Evolutionary conservation across 1,140 invertebrate species (phyloP), one percentile per base, ranked within the genome.

Genomic region (Drosophila rufa): DNA sequence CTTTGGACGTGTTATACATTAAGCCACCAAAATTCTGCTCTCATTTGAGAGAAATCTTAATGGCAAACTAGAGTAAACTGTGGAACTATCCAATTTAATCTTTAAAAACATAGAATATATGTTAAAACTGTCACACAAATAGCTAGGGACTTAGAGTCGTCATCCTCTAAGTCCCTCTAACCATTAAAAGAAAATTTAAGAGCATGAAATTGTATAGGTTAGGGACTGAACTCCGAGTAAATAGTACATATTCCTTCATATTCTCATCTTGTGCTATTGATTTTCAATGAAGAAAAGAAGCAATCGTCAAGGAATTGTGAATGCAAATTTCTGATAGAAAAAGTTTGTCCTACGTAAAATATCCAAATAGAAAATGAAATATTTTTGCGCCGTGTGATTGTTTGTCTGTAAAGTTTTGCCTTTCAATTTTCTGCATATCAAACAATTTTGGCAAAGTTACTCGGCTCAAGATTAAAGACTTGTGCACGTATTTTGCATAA

Each of bases 391-490:
- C 9, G 53, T 56, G 53, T 40, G 19, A 55, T 40, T 46, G 59
- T 61, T 58, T 68, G 76, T 78, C 77, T 80, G 51, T 42, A 70
- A 89, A 90, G 85, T 89, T 89, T 90, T 75, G 74, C 57, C 65
- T 94, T 79, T 93, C 93, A 61, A 94, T 90, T 90, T 90, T 90
- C 81, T 90, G 85, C 85, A 84, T 90, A 82, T 84, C 80, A 90
- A 81, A 64, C 80, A 90, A 90, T 89, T 84, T 69, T 9, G 42
- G 19, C 38, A 86, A 82, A 89, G 69, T 89, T 89, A 12, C 66
- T 50, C 47, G 42, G 53, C 67, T 73, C 48, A 48, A 90, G 67
- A 90, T 85, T 89, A 85, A 89, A 89, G 85, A 79, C 81, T 89
- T 89, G 62, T 62, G 78, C 85, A 89, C 75, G 85, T 85, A 79